phyloP scores from a whole-genome alignment of 2,113 vertebrate species.

The Elaphurus davidianus region DNA sequence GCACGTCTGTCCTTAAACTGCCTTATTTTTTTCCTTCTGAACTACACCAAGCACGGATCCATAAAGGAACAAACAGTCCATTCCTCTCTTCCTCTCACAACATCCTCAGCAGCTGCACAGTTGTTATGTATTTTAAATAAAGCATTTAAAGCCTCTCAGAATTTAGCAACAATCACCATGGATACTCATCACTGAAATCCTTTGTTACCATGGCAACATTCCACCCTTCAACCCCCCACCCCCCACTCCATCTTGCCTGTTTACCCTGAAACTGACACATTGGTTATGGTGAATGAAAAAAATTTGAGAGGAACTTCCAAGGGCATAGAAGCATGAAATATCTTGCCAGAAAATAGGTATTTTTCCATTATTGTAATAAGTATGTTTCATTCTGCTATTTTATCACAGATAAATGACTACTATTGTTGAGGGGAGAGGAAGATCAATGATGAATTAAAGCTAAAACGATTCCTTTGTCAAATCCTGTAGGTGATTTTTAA shows the following conservation, averaged over 20 bases:
- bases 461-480: not conserved
- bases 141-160: slow-evolving; percentile 69
- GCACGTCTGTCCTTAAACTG: not conserved
- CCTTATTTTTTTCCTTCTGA: not conserved
- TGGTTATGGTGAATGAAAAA: slow-evolving; percentile 53
- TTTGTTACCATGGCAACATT: slow-evolving; percentile 71
- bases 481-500: slow-evolving; percentile 46
- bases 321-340: slow-evolving; percentile 62
- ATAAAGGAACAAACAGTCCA: not conserved
- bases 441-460: slow-evolving; percentile 38
- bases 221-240: not conserved
- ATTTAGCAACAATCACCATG: slow-evolving; percentile 79
- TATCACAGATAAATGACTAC: slow-evolving; percentile 19
- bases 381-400: slow-evolving; percentile 19
- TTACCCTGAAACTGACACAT: slow-evolving; percentile 67
- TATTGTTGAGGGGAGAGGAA: not conserved
- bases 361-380: slow-evolving; percentile 65
- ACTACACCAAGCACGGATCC: not conserved
- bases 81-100: not conserved
- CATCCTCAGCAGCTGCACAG: slow-evolving; percentile 39
- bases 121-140: slow-evolving; percentile 43
- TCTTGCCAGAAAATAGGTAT: slow-evolving; percentile 58
- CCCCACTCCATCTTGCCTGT: slow-evolving; percentile 54
- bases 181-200: slow-evolving; percentile 78
- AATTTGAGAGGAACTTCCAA: slow-evolving; percentile 61